These are phyloP conservation scores for Patella ulyssiponensis DNA, from an alignment of 2,888 invertebrate genomes.

Conservation along the genomic window DNA sequence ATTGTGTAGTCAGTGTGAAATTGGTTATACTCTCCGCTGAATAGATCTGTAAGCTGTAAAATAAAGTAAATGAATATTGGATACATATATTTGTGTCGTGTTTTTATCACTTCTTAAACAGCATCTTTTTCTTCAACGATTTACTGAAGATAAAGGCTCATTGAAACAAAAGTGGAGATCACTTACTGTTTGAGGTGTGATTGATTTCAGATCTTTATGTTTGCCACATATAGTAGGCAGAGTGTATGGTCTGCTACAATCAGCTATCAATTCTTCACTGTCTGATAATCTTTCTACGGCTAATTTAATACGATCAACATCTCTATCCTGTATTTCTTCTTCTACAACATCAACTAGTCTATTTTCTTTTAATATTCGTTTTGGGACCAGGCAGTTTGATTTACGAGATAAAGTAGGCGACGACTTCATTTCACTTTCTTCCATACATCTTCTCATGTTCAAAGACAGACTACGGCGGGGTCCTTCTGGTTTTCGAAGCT, in stretches of 20 bases:
- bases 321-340: neutral
- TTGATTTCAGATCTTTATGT: slow-evolving; percentile 23
- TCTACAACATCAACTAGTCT: too few relatives aligned
- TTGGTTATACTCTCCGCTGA: slow-evolving; percentile 80
- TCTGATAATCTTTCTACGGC: slow-evolving; percentile 9
- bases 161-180: too few relatives aligned
- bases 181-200: neutral
- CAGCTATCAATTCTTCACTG: neutral
- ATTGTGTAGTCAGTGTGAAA: slow-evolving; percentile 80
- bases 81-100: too few relatives aligned
- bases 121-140: too few relatives aligned
- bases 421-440: neutral
- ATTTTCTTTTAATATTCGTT: too few relatives aligned
- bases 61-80: too few relatives aligned
- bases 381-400: neutral
- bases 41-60: slow-evolving; percentile 72
- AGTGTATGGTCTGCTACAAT: slow-evolving; percentile 14
- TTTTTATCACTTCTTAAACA: too few relatives aligned
- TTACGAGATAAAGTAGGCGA: neutral
- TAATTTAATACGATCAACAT: neutral
- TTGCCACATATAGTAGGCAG: slow-evolving; percentile 15
- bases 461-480: too few relatives aligned
- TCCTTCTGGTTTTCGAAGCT: neutral
- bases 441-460: neutral
- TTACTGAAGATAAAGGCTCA: too few relatives aligned